Conservation (phyloP, 2,888 invertebrate genomes). For the Dicranocentrus wangi region DNA sequence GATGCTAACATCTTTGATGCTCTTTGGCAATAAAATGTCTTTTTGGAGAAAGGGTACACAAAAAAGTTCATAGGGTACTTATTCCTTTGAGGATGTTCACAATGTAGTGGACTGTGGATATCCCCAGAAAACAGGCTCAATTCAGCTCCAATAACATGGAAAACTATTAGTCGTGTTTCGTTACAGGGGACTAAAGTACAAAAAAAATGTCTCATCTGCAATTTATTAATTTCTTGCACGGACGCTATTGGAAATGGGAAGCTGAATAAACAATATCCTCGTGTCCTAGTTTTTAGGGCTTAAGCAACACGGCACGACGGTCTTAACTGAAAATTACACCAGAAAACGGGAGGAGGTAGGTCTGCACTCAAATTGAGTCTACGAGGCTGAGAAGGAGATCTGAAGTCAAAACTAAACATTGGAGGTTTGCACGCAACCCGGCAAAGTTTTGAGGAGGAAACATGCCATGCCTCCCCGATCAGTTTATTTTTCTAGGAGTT, state of each 20-base stretch:
- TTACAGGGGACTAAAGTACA: no score
- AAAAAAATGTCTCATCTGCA: neutral
- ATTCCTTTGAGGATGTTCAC: no score
- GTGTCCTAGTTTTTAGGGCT: neutral
- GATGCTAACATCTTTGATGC: neutral
- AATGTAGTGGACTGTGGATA: no score
- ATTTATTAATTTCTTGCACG: conserved; percentile 3
- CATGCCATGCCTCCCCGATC: no score
- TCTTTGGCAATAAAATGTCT: conserved; percentile 11
- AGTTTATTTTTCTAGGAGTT: neutral
- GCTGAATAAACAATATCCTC: conserved; percentile 16
- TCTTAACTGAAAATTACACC: conserved; percentile 8
- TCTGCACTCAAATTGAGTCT: neutral
- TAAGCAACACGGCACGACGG: neutral
- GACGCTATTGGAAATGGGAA: neutral
- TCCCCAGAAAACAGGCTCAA: no score
- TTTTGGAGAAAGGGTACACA: no score
- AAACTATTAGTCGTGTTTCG: no score
- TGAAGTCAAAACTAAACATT: conserved; percentile 10
- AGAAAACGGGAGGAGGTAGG: neutral
- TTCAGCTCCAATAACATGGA: no score
- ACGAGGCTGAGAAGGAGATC: neutral
- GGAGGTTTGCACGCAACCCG: neutral
- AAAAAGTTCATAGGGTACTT: no score
- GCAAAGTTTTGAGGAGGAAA: neutral